These are phyloP conservation scores for Tipula unca DNA, from an alignment of 2,888 invertebrate genomes.

Conservation along the genomic window DNA sequence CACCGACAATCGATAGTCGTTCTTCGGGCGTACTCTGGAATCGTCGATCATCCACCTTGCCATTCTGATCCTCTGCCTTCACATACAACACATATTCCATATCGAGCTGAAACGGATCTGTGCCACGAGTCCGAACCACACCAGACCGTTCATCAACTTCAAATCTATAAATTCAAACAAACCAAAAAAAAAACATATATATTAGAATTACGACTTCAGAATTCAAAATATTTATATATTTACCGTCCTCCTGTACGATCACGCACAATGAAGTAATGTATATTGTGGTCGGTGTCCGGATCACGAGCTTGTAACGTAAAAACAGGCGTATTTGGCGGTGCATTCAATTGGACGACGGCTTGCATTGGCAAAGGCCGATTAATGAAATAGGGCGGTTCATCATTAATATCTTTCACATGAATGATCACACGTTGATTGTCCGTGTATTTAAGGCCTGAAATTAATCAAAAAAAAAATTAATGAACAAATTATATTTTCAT, in stretches of 20 bases:
- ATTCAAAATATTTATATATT: slow-evolving; percentile 19
- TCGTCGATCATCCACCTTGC: slow-evolving; percentile 79
- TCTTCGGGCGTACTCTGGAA: slow-evolving; percentile 90
- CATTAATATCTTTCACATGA: slow-evolving; percentile 91
- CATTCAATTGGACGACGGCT: slow-evolving; percentile 92
- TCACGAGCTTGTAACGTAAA: slow-evolving; percentile 96
- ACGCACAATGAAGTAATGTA: slow-evolving; percentile 91
- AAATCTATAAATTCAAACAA: slow-evolving; percentile 49
- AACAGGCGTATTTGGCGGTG: slow-evolving; percentile 89
- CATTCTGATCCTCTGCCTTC: slow-evolving; percentile 91
- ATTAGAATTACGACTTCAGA: background rate
- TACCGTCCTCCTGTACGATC: slow-evolving; percentile 67
- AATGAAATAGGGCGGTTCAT: slow-evolving; percentile 92
- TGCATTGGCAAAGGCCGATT: slow-evolving; percentile 96
- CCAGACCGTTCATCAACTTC: slow-evolving; percentile 88
- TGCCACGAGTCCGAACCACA: slow-evolving; percentile 83
- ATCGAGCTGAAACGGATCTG: slow-evolving; percentile 86
- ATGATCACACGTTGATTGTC: slow-evolving; percentile 94
- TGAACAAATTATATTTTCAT: slow-evolving; percentile 1
- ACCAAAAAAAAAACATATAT: slow-evolving; percentile 20
- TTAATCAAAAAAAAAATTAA: slow-evolving; percentile 24
- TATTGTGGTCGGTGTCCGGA: slow-evolving; percentile 92
- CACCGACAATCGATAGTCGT: slow-evolving; percentile 89
- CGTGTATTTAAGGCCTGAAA: slow-evolving; percentile 54
- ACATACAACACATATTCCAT: slow-evolving; percentile 96